Conservation (phyloP, 2,888 invertebrate genomes). For the Ectemnius lituratus region DNA sequence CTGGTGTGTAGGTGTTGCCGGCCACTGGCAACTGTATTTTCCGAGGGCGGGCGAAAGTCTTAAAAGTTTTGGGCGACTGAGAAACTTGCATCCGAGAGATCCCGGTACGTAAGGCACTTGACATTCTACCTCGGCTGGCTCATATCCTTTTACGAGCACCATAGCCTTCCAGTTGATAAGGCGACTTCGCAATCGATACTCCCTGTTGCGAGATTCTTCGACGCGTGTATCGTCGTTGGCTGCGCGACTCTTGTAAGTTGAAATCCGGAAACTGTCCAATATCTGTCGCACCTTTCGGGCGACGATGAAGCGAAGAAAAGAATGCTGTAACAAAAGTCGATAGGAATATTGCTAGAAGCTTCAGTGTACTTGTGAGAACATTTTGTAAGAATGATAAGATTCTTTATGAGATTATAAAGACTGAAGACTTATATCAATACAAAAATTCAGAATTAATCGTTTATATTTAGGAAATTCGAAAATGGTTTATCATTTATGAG, state of each 20-base stretch:
- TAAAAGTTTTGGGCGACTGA: conserved; percentile 44
- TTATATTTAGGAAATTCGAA: too few species aligned
- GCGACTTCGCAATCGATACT: conserved; percentile 64
- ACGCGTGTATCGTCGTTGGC: conserved; percentile 30
- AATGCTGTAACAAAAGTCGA: too few species aligned
- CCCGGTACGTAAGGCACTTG: conserved; percentile 47
- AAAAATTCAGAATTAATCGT: too few species aligned
- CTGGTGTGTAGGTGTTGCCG: conserved; percentile 3
- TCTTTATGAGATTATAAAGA: too few species aligned
- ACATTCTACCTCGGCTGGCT: conserved; percentile 62
- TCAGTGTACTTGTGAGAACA: too few species aligned
- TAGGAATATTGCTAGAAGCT: too few species aligned
- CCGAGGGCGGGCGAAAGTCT: conserved; percentile 36
- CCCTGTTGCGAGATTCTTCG: conserved; percentile 31
- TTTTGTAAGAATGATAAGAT: too few species aligned
- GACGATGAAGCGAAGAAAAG: conserved; percentile 16
- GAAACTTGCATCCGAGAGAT: conserved; percentile 5
- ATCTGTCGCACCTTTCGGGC: conserved; percentile 1
- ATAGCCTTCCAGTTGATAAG: conserved; percentile 60
- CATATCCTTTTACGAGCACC: conserved; percentile 66
- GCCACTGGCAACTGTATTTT: conserved; percentile 44
- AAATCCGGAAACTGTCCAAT: conserved; percentile 14
- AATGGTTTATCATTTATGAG: conserved; percentile 36
- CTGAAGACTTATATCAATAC: too few species aligned
- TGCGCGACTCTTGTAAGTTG: conserved; percentile 8